Evolutionary conservation across 2,113 vertebrate species (phyloP), one percentile per base, ranked within the genome.

Genomic region (Puntigrus tetrazona): DNA sequence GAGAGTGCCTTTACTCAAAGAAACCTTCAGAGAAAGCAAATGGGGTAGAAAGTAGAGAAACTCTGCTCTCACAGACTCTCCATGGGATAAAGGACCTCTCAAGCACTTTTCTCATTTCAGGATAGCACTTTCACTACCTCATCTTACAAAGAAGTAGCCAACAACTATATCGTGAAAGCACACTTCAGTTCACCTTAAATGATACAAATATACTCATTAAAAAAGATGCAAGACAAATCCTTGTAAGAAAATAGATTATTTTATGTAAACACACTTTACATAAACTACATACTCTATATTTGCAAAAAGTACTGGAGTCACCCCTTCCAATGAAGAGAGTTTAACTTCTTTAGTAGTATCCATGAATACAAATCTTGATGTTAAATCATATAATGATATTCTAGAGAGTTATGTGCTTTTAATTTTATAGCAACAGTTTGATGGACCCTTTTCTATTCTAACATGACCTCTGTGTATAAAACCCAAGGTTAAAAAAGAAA

Each of bases 1-100:
- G 93, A 94, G 89, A 87, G 88, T 91, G 88, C 65, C 84, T 90
- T 84, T 78, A 82, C 25, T 47, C 84, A n/a, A 88, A 91, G 81
- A 89, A 91, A 88, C 84, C 81, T 88, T 78, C 67, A 89, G 87
- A 59, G 50, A 14, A 3, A 75, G 76, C 76, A 29, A 16, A 43
- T 88, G 81, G 81, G 84, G 70, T n/a, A n/a, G n/a, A 74, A 45
- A 45, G 41, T 74, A 25, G 84, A 82, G 43, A 78, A 76, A 70
- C 89, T 82, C 16, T 89, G 90, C 86, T 81, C 80, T 87, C 85
- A 86, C 82, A 88, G 84, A 89, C 88, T 88, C 90, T 93, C 90
- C 82, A 92, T 34, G 22, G 2, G 88, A 88, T 91, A 94, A 87
- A 84, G 88, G 50, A 67, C 82, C 82, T 82, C 84, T 88, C 77